Base-by-base conservation (phyloP, 2,797 vertebrate genomes). In the Crenichthys baileyi region DNA sequence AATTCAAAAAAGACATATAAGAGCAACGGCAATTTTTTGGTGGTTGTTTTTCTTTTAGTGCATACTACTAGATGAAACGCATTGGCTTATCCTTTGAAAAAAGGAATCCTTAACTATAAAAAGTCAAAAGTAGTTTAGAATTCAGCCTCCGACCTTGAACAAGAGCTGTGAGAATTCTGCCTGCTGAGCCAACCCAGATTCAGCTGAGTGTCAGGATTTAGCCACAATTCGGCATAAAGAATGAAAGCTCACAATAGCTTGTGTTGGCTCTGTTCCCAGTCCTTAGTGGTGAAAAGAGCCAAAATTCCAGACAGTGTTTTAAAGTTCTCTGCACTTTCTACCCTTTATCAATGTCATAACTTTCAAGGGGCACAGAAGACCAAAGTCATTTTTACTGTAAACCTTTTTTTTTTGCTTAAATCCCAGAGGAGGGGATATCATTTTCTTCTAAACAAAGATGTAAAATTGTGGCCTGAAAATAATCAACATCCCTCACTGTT, bases 221-320 rank as follows among this genome's bases (percentile, higher is more conserved):
- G 83, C 87, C 67, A 79, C 89, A 88, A 82, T 91, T 92, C 87
- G 90, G 90, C 88, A 92, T 88, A 85, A 84, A 70, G 73, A 70
- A 39, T 91, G 87, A 86, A 55, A 55, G 53, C 24, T 90, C 85
- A 90, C 79, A 78, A 92, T 91, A 88, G 93, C 92, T 94, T 92
- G 84, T 89, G 82, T 90, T 95, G 95, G 95, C 93, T 85, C n/a
- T n/a, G 73, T 81, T 95, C 94, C 95, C 91, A 91, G 90, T 80
- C 81, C 85, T 89, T 91, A 80, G 85, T 77, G 60, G 87, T 83
- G 87, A 84, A 80, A 73, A 51, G 86, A 90, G 93, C 87, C 91
- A 90, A 93, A 92, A 94, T 90, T 92, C 92, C 88, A 84, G 88
- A 80, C 71, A 88, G 85, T 85, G 87, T 90, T 92, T 94, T 92